Evolutionary conservation across 2,797 vertebrate genomes (phyloP).

Genomic region (Eulemur albifrons): DNA sequence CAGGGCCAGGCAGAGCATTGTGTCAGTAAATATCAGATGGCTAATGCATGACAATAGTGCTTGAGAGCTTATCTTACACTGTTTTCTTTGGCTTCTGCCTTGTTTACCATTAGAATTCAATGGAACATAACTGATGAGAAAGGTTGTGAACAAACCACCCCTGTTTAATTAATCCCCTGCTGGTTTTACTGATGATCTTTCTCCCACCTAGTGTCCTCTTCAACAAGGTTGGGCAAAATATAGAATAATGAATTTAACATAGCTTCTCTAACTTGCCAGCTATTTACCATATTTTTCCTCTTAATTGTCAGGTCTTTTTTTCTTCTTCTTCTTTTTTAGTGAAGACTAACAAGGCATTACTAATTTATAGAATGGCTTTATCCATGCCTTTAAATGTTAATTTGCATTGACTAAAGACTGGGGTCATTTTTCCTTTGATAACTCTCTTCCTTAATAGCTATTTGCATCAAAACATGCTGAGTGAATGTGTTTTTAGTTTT

Average conservation of each 20-base stretch:
- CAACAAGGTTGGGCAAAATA: not conserved
- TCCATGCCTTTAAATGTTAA: slow-evolving; percentile 22
- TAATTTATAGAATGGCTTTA: slow-evolving; percentile 36
- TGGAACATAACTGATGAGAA: not conserved
- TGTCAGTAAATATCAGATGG: not conserved
- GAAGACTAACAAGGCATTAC: slow-evolving; percentile 32
- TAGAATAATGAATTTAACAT: slow-evolving; percentile 18
- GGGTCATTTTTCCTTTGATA: not conserved
- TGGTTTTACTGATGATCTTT: not conserved
- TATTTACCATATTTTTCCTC: not conserved
- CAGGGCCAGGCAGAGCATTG: not conserved
- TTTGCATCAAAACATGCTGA: slow-evolving; percentile 3
- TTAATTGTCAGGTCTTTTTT: not conserved
- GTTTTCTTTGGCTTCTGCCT: not conserved
- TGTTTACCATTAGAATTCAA: not conserved
- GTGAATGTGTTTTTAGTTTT: slow-evolving; percentile 24
- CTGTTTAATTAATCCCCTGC: not conserved
- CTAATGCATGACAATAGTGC: not conserved
- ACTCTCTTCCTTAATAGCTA: not conserved
- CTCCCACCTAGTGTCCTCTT: not conserved
- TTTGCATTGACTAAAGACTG: not conserved
- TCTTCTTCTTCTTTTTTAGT: not conserved
- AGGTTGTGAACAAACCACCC: not conserved
- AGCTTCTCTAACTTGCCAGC: not conserved
- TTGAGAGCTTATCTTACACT: not conserved